Conservation (phyloP, 2,113 vertebrate species). For the Ceuthmochares aereus region DNA sequence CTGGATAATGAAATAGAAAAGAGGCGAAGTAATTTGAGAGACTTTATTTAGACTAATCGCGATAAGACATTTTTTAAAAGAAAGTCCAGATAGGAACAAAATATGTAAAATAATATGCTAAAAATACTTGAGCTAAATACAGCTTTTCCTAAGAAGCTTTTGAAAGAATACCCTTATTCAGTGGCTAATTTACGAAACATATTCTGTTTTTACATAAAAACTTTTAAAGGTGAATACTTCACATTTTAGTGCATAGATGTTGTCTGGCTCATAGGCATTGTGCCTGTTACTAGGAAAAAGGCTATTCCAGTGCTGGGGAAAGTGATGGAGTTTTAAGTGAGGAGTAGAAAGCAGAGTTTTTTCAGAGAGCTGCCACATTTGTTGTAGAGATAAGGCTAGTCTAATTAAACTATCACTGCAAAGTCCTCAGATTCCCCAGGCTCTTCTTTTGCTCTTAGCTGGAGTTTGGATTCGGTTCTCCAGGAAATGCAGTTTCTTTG, state of each 20-base stretch:
- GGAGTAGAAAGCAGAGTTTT: slow-evolving; percentile 30
- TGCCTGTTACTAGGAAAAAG: slow-evolving; percentile 1
- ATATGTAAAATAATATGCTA: slow-evolving; percentile 29
- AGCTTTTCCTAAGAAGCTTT: background rate
- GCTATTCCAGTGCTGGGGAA: background rate
- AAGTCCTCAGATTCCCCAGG: slow-evolving; percentile 29
- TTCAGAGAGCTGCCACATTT: slow-evolving; percentile 31
- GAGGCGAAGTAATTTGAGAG: background rate
- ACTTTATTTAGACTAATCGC: slow-evolving; percentile 34
- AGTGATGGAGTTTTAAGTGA: background rate
- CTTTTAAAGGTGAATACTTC: background rate
- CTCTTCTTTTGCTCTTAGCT: slow-evolving; percentile 66
- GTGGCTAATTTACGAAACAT: background rate
- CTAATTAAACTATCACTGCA: slow-evolving; percentile 63
- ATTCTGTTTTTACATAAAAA: background rate
- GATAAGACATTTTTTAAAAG: slow-evolving; percentile 5
- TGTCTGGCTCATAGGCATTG: background rate
- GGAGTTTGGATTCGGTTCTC: slow-evolving; percentile 30
- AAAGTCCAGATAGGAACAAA: slow-evolving; percentile 32
- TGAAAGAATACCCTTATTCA: background rate
- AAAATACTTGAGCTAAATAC: slow-evolving; percentile 2
- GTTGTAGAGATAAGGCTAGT: slow-evolving; percentile 47
- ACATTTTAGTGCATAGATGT: background rate
- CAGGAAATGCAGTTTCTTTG: slow-evolving; percentile 44
- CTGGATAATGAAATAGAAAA: slow-evolving; percentile 6